Evolutionary conservation across 2,797 vertebrate genomes (phyloP), one percentile per base, ranked within the genome.

Genomic region (Kryptopterus vitreolus): DNA sequence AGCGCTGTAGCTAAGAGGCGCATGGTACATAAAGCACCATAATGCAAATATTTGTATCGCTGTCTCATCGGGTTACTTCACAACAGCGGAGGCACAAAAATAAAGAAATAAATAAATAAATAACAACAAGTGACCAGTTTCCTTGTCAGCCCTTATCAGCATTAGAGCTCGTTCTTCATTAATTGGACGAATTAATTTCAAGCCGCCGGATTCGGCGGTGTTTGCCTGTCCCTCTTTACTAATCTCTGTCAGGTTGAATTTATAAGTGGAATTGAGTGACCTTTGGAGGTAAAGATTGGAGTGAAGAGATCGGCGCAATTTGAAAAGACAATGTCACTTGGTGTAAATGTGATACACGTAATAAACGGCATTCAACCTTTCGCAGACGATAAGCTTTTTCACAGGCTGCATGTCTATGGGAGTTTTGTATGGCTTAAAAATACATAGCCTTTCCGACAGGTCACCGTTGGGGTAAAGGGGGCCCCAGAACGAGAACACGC

Each of bases 321-420:
- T 96, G 96, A 98, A 97, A 98, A 97, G 97, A 99, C 96, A 98
- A 95, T 96, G 94, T 96, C 96, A 98, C 97, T 98, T 96, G 96
- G 95, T 96, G 96, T 96, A 96, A 98, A 96, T 96, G 95, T 95
- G 94, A 95, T 96, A 95, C 89, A 93, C 93, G 92, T 91, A 93
- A 93, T 93, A 93, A 93, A 93, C 93, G 92, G 92, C 94, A 93
- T 93, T 91, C 92, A 93, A 93, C 92, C 92, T 94, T 94, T 94
- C 91, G 87, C 90, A 90, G 91, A 93, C 89, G 91, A 93, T 91
- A 90, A 89, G 91, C 89, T 88, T 93, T 91, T 91, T n/a, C n/a
- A 78, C 89, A 90, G 90, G 88, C 90, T 83, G 83, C 81, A 87
- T n/a, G n/a, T n/a, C n/a, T n/a, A 90, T 87, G 88, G 85, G 85